Conservation (phyloP, 1,140 invertebrate species). For the Drosophila fuyamai region DNA sequence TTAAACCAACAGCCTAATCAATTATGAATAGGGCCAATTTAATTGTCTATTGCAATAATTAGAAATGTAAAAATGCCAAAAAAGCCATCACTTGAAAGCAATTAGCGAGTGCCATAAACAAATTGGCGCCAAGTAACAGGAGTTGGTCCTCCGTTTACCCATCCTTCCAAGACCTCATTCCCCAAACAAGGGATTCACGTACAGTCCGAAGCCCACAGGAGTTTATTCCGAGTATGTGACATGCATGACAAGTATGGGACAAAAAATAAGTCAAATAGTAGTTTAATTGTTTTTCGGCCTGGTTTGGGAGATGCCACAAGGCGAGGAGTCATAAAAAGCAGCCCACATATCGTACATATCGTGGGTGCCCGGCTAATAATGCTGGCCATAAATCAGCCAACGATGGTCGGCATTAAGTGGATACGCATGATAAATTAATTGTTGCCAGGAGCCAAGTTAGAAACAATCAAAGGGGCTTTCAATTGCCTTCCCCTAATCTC, state of each 20-base stretch:
- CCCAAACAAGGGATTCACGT: conserved; percentile 30
- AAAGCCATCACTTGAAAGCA: conserved; percentile 49
- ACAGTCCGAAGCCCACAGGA: conserved; percentile 16
- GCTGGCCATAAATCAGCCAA: conserved; percentile 73
- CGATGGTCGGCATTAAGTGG: conserved; percentile 68
- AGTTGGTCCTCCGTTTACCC: background rate
- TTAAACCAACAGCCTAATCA: conserved; percentile 29
- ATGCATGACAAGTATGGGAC: conserved; percentile 51
- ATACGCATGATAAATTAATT: conserved; percentile 79
- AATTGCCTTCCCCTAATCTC: conserved; percentile 41
- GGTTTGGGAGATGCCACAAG: conserved; percentile 2
- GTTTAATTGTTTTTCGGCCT: conserved; percentile 66
- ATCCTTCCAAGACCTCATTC: background rate
- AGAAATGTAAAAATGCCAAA: conserved; percentile 33
- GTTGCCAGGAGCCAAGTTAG: conserved; percentile 39
- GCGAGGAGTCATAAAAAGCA: conserved; percentile 56
- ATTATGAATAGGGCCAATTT: conserved; percentile 45
- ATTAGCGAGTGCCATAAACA: conserved; percentile 68
- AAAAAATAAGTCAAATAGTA: conserved; percentile 52
- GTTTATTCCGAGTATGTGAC: conserved; percentile 57
- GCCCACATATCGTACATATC: conserved; percentile 1
- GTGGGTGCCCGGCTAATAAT: conserved; percentile 67
- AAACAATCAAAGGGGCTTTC: conserved; percentile 52
- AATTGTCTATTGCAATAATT: conserved; percentile 31
- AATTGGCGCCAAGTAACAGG: conserved; percentile 64